These are phyloP conservation scores for Epinephelus moara DNA, from an alignment of 2,113 vertebrate genomes.

Conservation along the genomic window DNA sequence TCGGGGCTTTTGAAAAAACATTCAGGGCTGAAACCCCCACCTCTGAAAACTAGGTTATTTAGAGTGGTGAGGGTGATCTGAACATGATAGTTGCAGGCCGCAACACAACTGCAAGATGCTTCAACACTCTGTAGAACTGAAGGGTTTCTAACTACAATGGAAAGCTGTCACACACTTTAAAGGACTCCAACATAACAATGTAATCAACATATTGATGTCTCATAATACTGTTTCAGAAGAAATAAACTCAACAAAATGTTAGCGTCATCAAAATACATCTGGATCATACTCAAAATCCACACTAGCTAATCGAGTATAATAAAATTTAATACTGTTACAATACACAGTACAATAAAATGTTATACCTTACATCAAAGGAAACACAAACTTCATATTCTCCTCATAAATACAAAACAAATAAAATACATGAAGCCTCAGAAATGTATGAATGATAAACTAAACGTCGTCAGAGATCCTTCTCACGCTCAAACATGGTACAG, in stretches of 20 bases:
- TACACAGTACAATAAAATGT: not conserved
- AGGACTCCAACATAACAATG: not conserved
- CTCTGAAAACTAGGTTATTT: no score
- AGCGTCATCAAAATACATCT: not conserved
- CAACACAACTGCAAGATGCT: no score
- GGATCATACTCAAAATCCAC: not conserved
- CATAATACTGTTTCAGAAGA: not conserved
- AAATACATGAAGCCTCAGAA: constrained; percentile 4
- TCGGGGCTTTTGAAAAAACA: no score
- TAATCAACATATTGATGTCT: not conserved
- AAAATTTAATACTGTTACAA: not conserved
- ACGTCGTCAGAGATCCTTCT: not conserved
- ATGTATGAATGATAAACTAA: constrained; percentile 13
- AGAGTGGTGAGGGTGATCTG: no score
- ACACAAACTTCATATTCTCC: not conserved
- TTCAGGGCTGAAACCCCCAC: no score
- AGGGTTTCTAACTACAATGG: no score
- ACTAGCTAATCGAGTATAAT: not conserved
- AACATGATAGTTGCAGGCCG: no score
- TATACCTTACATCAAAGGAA: not conserved
- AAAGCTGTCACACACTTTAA: no score
- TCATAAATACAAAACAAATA: not conserved
- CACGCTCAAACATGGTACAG: constrained; percentile 11
- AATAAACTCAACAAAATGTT: not conserved
- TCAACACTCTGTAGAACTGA: no score